Conservation (phyloP, 2,797 vertebrate species). For the Acrossocheilus wenchowensis region DNA sequence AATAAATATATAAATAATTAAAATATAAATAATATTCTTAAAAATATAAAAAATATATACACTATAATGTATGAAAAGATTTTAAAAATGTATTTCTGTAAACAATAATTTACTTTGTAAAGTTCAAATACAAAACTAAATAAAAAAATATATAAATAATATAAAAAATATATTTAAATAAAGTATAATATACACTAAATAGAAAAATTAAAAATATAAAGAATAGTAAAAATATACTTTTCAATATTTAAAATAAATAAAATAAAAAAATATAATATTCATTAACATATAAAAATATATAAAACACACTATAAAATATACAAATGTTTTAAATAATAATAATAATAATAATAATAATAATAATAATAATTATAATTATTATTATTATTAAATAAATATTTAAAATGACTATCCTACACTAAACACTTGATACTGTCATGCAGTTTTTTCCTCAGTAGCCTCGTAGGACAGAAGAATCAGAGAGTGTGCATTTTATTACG, state of each 20-base stretch:
- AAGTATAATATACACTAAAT: not conserved
- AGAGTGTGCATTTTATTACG: conserved; percentile 9
- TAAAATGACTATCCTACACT: no score
- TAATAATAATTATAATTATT: not conserved
- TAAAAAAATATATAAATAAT: not conserved
- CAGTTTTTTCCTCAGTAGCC: no score
- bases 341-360: not conserved
- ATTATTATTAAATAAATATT: not conserved
- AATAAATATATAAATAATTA: not conserved
- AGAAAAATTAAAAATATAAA: not conserved
- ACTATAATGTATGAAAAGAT: not conserved
- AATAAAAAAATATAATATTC: no score
- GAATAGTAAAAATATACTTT: not conserved
- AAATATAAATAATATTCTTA: not conserved
- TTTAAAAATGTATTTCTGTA: not conserved
- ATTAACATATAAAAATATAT: not conserved
- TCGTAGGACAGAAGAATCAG: not conserved
- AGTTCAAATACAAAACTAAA: not conserved
- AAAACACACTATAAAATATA: not conserved
- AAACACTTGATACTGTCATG: not conserved
- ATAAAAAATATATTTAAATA: not conserved
- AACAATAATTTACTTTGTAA: not conserved
- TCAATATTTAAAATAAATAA: not conserved
- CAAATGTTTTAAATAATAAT: not conserved
- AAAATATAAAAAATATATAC: not conserved